These are phyloP conservation scores for Piezodorus guildinii DNA, from an alignment of 1,140 invertebrate species.

Conservation along the genomic window DNA sequence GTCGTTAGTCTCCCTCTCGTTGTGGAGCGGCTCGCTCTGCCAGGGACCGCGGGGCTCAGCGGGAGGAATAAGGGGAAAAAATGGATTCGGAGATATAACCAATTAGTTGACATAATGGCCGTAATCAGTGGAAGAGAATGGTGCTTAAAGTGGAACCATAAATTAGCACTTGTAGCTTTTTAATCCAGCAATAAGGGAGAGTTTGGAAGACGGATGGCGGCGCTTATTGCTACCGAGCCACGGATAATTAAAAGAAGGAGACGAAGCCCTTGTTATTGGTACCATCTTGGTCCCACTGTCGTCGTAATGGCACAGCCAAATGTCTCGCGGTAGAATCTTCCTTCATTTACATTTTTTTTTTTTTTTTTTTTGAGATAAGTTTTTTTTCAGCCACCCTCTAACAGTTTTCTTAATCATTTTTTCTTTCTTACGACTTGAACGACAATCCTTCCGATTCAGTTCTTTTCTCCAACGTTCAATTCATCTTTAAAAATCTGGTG, in stretches of 20 bases:
- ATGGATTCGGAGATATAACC: conserved; percentile 13
- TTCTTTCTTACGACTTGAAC: too few species aligned
- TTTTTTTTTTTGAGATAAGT: too few species aligned
- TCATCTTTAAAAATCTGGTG: too few species aligned
- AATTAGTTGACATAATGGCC: conserved; percentile 20
- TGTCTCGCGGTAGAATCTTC: too few species aligned
- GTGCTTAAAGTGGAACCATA: conserved; percentile 16
- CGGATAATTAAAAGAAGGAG: conserved; percentile 4
- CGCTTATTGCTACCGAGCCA: neutral
- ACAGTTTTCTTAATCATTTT: too few species aligned
- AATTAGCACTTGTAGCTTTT: conserved; percentile 25
- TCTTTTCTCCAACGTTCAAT: too few species aligned
- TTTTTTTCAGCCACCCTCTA: too few species aligned
- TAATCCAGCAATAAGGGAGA: conserved; percentile 21
- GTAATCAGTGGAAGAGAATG: conserved; percentile 15
- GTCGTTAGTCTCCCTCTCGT: conserved; percentile 7
- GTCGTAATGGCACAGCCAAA: too few species aligned
- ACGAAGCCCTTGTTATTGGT: too few species aligned
- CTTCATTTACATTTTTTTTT: too few species aligned
- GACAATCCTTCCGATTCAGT: too few species aligned
- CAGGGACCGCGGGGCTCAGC: neutral
- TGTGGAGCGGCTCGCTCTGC: neutral
- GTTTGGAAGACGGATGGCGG: conserved; percentile 7
- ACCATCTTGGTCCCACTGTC: too few species aligned
- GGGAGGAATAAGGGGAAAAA: neutral